These are phyloP conservation scores for Pachliopta kotzebuea DNA, from an alignment of 2,888 invertebrate genomes.

Conservation along the genomic window DNA sequence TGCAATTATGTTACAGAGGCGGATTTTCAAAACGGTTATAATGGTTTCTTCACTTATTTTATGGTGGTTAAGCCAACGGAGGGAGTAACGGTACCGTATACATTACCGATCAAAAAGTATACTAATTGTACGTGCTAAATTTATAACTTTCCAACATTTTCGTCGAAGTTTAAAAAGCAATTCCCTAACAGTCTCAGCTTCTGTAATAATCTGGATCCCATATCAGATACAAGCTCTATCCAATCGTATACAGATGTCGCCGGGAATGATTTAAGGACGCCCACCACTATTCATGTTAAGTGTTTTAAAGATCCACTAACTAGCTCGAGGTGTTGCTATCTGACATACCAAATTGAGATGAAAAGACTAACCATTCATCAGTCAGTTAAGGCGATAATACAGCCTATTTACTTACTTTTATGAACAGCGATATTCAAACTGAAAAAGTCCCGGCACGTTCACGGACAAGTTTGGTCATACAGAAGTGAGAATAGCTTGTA, in stretches of 20 bases:
- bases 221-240: slow-evolving; percentile 48
- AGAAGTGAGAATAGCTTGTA: slow-evolving; percentile 3
- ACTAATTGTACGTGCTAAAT: too few species aligned
- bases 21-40: too few species aligned
- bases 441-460: slow-evolving; percentile 60
- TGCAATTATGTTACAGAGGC: too few species aligned
- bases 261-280: slow-evolving; percentile 65
- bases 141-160: too few species aligned
- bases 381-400: slow-evolving; percentile 75
- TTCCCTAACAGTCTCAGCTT: slow-evolving; percentile 35
- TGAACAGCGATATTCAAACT: slow-evolving; percentile 53
- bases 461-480: slow-evolving; percentile 29
- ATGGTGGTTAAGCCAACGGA: too few species aligned
- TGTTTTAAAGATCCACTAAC: slow-evolving; percentile 62
- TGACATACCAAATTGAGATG: slow-evolving; percentile 78
- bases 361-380: slow-evolving; percentile 74
- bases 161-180: not conserved
- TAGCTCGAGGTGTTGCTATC: slow-evolving; percentile 70
- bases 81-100: too few species aligned
- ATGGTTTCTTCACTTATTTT: too few species aligned
- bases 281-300: slow-evolving; percentile 39
- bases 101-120: too few species aligned
- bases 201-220: slow-evolving; percentile 54
- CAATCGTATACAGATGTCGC: slow-evolving; percentile 65
- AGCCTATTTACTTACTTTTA: slow-evolving; percentile 51